These are phyloP conservation scores for Hippocampus zosterae DNA, from an alignment of 2,113 vertebrate genomes.

Conservation along the genomic window DNA sequence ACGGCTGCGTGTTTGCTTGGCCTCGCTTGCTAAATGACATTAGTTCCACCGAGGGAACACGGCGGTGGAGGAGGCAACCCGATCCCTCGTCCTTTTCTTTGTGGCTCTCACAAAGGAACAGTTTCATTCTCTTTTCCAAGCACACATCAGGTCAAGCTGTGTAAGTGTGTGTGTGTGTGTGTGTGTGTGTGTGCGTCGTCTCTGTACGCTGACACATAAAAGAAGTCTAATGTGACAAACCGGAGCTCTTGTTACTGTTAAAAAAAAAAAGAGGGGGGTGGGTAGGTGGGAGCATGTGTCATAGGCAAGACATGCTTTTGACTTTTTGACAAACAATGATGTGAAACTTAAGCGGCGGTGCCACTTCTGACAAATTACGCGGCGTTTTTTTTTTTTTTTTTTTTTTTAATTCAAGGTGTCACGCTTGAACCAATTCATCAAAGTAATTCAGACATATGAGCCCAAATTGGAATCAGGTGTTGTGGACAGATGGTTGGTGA, in stretches of 20 bases:
- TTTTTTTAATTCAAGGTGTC: not conserved
- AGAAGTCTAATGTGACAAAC: constrained; percentile 23
- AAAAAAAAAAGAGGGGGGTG: constrained; percentile 16
- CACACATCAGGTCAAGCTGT: constrained; percentile 58
- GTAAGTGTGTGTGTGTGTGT: constrained; percentile 5
- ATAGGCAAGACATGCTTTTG: constrained; percentile 16
- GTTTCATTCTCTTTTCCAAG: constrained; percentile 63
- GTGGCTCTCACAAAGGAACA: constrained; percentile 63
- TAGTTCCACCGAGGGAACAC: constrained; percentile 69
- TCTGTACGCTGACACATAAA: constrained; percentile 20
- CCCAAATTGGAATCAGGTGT: too few relatives aligned
- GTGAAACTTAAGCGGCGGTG: not conserved
- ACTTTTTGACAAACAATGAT: constrained; percentile 13
- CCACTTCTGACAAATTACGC: not conserved
- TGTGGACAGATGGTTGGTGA: too few relatives aligned
- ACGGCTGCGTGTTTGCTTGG: constrained; percentile 65
- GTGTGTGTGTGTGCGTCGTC: not conserved
- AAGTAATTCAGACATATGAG: not conserved
- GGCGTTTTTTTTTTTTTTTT: not conserved
- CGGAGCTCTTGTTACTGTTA: constrained; percentile 34
- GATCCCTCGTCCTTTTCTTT: constrained; percentile 66
- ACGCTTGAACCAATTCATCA: not conserved
- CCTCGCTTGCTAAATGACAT: constrained; percentile 66
- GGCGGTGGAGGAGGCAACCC: constrained; percentile 67
- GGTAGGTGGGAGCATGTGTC: constrained; percentile 14